Evolutionary conservation across 2,113 vertebrate genomes (phyloP).

Genomic region (Aspidoscelis tigris): DNA sequence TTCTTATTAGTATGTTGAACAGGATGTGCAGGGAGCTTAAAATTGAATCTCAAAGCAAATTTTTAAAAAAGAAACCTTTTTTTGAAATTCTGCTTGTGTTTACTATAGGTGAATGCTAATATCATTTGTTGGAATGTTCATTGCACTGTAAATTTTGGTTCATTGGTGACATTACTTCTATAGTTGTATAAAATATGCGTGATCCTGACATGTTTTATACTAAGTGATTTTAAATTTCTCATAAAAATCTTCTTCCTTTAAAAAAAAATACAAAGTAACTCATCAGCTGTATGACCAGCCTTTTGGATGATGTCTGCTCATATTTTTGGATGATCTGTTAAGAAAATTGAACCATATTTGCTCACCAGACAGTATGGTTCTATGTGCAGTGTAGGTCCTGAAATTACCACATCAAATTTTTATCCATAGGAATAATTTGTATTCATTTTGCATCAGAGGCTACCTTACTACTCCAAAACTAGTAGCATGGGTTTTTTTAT

Average conservation of each 20-base stretch:
- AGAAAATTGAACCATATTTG: conserved; percentile 18
- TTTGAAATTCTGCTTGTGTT: conserved; percentile 18
- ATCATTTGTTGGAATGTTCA: neutral
- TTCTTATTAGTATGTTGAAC: no score
- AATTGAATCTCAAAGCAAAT: conserved; percentile 13
- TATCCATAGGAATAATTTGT: conserved; percentile 42
- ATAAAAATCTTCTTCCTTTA: neutral
- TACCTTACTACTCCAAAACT: conserved; percentile 17
- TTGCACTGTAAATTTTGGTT: neutral
- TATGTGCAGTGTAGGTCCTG: neutral
- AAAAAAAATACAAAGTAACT: neutral
- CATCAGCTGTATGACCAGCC: conserved; percentile 28
- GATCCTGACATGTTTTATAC: conserved; percentile 2
- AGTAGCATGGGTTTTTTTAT: neutral
- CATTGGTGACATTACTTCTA: neutral
- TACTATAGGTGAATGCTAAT: neutral
- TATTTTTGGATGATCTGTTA: neutral
- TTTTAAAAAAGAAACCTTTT: neutral
- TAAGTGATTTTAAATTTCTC: no score
- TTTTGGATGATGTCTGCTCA: neutral
- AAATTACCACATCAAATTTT: conserved; percentile 58
- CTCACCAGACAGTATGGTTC: conserved; percentile 21
- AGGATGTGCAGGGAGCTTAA: neutral
- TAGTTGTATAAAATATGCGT: neutral
- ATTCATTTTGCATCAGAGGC: conserved; percentile 23